Evolutionary conservation across 2,113 vertebrate species (phyloP).

Genomic region (Hoplias malabaricus): DNA sequence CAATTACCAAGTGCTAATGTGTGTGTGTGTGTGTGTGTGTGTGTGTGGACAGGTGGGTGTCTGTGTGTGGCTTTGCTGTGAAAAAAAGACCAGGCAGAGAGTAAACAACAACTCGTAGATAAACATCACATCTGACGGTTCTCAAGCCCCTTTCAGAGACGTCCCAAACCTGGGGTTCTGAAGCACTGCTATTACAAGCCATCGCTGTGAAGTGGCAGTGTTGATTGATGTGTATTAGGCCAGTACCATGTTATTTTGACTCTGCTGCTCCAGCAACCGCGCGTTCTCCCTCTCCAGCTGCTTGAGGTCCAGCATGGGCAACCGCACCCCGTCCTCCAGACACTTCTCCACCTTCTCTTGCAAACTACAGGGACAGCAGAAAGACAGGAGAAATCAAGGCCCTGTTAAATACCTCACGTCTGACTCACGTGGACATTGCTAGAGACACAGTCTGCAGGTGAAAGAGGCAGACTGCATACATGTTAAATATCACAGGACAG

Average conservation of each 20-base stretch:
- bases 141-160: neutral
- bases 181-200: too few relatives aligned
- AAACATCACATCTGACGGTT: neutral
- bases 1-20: neutral
- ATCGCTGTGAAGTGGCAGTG: neutral
- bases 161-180: too few relatives aligned
- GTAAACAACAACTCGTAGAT: neutral
- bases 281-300: constrained; percentile 87
- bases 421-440: neutral
- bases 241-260: constrained; percentile 80
- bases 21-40: neutral
- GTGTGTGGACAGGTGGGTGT: neutral
- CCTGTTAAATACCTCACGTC: neutral
- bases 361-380: constrained; percentile 71
- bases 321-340: constrained; percentile 88
- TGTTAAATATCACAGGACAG: too few relatives aligned
- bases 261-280: constrained; percentile 79
- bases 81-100: neutral
- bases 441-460: too few relatives aligned
- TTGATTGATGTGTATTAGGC: neutral
- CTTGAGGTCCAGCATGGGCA: constrained; percentile 90
- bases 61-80: neutral
- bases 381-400: neutral
- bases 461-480: too few relatives aligned
- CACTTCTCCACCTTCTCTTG: constrained; percentile 94